Conservation (phyloP, 2,113 vertebrate species). For the Egretta garzetta region DNA sequence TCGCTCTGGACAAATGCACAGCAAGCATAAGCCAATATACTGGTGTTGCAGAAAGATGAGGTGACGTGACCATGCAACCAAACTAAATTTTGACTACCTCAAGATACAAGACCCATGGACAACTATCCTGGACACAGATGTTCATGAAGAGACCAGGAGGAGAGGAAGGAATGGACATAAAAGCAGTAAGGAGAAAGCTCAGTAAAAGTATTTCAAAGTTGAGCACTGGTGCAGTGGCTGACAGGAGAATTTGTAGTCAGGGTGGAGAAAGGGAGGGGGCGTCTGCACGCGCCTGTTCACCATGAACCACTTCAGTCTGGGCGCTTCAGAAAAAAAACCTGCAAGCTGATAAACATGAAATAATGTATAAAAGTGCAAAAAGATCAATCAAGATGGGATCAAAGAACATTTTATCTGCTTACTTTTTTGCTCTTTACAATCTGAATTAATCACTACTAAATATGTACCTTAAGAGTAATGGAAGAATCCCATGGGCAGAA, state of each 20-base stretch:
- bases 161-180: neutral
- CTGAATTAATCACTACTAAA: neutral
- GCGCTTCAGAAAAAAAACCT: neutral
- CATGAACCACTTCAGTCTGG: neutral
- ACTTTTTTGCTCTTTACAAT: neutral
- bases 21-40: neutral
- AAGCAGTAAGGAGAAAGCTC: neutral
- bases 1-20: accelerated
- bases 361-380: neutral
- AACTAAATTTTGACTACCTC: neutral
- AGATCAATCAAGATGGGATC: neutral
- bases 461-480: neutral
- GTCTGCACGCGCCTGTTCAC: neutral
- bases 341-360: neutral
- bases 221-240: neutral
- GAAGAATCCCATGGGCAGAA: neutral
- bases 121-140: neutral
- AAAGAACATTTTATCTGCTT: neutral
- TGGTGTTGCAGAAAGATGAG: neutral
- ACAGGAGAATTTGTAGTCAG: neutral
- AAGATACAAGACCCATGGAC: no score
- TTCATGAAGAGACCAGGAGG: neutral
- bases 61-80: neutral
- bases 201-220: neutral
- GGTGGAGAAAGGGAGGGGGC: neutral